Evolutionary conservation across 2,113 vertebrate genomes (phyloP).

Genomic region (Lontra canadensis): DNA sequence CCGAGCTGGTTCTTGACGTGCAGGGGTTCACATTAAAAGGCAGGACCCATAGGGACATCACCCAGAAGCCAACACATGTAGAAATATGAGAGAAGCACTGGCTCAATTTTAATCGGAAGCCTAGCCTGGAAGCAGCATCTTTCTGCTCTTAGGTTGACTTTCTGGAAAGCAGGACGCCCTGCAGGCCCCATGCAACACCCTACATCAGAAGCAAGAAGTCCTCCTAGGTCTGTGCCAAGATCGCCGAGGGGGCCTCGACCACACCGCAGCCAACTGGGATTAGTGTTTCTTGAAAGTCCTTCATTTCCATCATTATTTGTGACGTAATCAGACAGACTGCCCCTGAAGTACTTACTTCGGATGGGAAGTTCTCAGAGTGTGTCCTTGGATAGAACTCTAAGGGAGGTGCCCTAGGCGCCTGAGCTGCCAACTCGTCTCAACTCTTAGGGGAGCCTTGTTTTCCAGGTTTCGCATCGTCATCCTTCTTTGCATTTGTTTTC

Average conservation of each 20-base stretch:
- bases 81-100: not conserved
- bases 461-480: not conserved
- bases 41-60: not conserved
- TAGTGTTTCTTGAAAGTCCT: not conserved
- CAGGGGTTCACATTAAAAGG: not conserved
- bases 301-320: not conserved
- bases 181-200: not conserved
- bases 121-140: not conserved
- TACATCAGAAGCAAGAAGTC: not conserved
- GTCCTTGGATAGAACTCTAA: not conserved
- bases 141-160: not conserved
- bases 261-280: not conserved
- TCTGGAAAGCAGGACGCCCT: not conserved
- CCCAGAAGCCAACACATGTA: not conserved
- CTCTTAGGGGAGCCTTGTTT: not conserved
- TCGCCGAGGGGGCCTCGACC: not conserved
- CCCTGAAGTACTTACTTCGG: not conserved
- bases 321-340: not conserved
- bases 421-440: not conserved
- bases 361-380: not conserved
- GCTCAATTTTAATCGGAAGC: not conserved
- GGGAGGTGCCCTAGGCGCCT: rapidly evolving
- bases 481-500: not conserved
- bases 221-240: not conserved
- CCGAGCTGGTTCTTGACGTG: not conserved